Conservation (phyloP, 1,140 invertebrate species). For the Argopecten irradians region DNA sequence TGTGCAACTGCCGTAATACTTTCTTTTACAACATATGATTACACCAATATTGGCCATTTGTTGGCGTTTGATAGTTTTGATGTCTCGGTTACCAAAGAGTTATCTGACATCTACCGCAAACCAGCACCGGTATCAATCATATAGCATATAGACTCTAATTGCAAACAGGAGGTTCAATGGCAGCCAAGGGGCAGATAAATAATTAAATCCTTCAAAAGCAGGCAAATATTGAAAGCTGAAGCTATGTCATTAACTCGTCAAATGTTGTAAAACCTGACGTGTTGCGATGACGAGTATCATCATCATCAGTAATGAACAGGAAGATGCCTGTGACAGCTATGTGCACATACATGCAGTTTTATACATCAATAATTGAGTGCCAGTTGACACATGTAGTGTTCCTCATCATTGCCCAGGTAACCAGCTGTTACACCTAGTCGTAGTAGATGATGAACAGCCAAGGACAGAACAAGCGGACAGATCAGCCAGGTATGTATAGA, state of each 20-base stretch:
- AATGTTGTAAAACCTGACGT: background rate
- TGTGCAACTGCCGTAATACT: background rate
- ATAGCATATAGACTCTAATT: background rate
- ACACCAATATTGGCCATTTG: constrained; percentile 2
- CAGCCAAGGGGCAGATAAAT: background rate
- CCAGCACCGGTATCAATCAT: background rate
- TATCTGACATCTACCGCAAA: background rate
- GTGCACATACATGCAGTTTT: background rate
- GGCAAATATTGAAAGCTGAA: background rate
- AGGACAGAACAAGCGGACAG: background rate
- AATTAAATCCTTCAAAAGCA: background rate
- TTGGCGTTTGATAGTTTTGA: background rate
- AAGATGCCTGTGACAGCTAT: background rate
- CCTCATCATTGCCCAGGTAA: background rate
- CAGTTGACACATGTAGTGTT: background rate
- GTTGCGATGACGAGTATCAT: background rate
- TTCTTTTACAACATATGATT: background rate
- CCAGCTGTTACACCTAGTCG: background rate
- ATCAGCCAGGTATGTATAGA: background rate
- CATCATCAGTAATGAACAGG: background rate
- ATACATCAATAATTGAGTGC: background rate
- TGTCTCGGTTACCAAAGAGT: background rate
- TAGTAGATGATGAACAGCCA: background rate
- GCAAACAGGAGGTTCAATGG: background rate
- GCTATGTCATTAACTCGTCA: background rate